These are phyloP conservation scores for Mimas tiliae DNA, from an alignment of 2,888 invertebrate genomes.

Conservation along the genomic window DNA sequence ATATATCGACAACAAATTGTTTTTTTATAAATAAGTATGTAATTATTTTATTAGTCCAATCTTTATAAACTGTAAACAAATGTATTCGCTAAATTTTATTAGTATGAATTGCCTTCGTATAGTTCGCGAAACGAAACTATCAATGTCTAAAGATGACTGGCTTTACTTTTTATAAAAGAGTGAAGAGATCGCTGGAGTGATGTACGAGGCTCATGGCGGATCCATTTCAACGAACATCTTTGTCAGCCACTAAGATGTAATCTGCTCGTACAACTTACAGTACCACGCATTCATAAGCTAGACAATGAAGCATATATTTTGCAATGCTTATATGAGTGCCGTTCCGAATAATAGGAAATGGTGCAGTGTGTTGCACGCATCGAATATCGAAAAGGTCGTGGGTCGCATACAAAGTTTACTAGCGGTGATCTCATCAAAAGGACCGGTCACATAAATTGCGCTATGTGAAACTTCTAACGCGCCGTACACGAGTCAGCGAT, in stretches of 20 bases:
- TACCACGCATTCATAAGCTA: conserved; percentile 60
- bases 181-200: background rate
- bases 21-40: background rate
- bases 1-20: background rate
- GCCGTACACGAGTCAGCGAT: conserved; percentile 82
- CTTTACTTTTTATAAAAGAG: conserved; percentile 12
- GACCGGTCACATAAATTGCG: conserved; percentile 81
- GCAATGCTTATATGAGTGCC: conserved; percentile 65
- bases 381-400: conserved; percentile 77
- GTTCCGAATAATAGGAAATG: conserved; percentile 80
- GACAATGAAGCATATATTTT: conserved; percentile 78
- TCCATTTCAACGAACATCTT: conserved; percentile 33
- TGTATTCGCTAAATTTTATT: background rate
- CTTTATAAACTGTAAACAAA: too few relatives aligned
- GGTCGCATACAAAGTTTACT: conserved; percentile 79
- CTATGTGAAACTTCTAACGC: conserved; percentile 83
- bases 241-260: conserved; percentile 41
- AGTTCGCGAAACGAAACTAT: background rate
- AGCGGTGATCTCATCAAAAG: conserved; percentile 82
- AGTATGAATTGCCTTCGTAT: background rate
- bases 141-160: background rate
- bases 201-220: conserved; percentile 28
- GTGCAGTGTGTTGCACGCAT: conserved; percentile 75
- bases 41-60: too few relatives aligned
- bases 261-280: conserved; percentile 47